A percentile compares a stretch with the other conserved stretches of the same genome.
Evolutionary conservation across 1,140 invertebrate genomes (phyloP).

Genomic region (Scaptomyza pallida): DNA sequence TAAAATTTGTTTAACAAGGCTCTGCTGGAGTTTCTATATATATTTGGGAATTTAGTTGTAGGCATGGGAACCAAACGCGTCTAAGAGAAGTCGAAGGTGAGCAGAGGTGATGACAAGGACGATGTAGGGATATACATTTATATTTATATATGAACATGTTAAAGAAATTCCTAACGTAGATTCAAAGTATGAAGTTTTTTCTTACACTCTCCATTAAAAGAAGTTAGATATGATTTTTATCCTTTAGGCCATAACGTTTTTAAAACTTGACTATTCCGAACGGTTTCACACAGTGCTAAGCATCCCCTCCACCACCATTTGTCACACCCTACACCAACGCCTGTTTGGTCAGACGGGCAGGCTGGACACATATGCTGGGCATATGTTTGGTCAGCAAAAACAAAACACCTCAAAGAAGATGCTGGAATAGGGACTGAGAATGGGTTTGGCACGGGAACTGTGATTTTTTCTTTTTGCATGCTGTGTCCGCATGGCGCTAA

Average conservation of each 20-base stretch:
- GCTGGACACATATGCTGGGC: conserved; percentile 52
- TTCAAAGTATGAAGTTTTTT: too few species aligned
- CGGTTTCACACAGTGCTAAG: neutral
- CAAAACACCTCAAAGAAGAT: conserved; percentile 61
- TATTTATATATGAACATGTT: neutral
- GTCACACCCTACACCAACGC: conserved; percentile 43
- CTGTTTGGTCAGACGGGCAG: conserved; percentile 6
- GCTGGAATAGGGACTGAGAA: conserved; percentile 1
- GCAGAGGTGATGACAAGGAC: conserved; percentile 35
- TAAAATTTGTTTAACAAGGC: conserved; percentile 52
- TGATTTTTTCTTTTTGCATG: conserved; percentile 48
- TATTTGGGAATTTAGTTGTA: conserved; percentile 31
- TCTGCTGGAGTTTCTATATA: conserved; percentile 41
- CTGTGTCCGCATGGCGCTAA: conserved; percentile 74
- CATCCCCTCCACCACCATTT: neutral
- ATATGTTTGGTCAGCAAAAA: conserved; percentile 58
- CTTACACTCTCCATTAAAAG: too few species aligned
- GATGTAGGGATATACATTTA: neutral
- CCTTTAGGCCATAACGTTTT: too few species aligned
- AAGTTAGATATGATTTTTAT: too few species aligned
- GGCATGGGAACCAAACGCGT: conserved; percentile 35
- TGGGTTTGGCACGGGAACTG: neutral
- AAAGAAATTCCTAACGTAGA: neutral
- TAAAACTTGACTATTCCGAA: neutral
- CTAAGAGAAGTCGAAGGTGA: conserved; percentile 62